These are phyloP conservation scores for Corvus moneduloides DNA, from an alignment of 2,113 vertebrate genomes.

Conservation along the genomic window DNA sequence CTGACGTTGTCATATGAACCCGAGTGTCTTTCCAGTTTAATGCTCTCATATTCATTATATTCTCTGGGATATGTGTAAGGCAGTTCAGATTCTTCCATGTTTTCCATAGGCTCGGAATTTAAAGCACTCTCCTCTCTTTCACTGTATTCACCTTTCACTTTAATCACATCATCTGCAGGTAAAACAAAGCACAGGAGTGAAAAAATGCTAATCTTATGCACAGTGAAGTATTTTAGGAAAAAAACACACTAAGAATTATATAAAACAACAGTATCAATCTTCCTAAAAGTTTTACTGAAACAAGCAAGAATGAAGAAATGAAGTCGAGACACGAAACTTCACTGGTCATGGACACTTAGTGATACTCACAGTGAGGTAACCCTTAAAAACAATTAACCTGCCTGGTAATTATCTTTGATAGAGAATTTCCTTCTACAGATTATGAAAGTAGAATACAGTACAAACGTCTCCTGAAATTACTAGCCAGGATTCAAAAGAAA, in stretches of 20 bases:
- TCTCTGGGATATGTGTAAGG: constrained; percentile 78
- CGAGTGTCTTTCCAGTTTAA: constrained; percentile 75
- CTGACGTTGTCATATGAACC: constrained; percentile 71
- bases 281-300: not conserved
- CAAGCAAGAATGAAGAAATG: not conserved
- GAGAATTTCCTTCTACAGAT: not conserved
- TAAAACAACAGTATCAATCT: not conserved
- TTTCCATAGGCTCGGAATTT: constrained; percentile 72
- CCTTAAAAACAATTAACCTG: not conserved
- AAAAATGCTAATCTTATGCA: not conserved
- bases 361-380: not conserved
- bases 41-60: constrained; percentile 74
- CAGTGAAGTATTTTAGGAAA: not conserved
- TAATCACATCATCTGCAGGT: constrained; percentile 70
- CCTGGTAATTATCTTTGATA: not conserved
- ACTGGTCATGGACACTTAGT: not conserved
- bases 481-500: not conserved
- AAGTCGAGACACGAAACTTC: not conserved
- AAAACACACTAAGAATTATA: not conserved
- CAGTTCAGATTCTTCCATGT: constrained; percentile 72
- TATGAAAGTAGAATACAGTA: not conserved
- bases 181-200: constrained; percentile 48
- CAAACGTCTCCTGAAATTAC: not conserved
- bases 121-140: constrained; percentile 75
- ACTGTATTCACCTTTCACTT: constrained; percentile 75